These are phyloP conservation scores for Mirounga angustirostris DNA, from an alignment of 2,113 vertebrate genomes.

Conservation along the genomic window DNA sequence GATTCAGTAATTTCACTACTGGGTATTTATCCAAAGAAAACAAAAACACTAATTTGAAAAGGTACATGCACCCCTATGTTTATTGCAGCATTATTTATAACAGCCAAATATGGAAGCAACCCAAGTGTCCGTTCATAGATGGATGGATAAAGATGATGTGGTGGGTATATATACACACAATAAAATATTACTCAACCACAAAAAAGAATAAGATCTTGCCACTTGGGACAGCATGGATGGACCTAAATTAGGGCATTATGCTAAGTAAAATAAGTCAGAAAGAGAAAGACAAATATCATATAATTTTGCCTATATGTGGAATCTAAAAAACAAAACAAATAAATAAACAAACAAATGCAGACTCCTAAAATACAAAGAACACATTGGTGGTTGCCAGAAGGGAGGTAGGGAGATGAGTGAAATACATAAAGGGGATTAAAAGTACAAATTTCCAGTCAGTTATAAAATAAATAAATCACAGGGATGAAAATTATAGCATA, in stretches of 20 bases:
- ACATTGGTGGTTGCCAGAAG: not conserved
- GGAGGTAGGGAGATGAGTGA: not conserved
- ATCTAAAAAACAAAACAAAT: not conserved
- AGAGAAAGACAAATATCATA: not conserved
- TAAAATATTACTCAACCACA: not conserved
- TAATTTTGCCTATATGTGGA: not conserved
- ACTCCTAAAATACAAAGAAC: not conserved
- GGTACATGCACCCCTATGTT: not conserved
- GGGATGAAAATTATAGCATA: not conserved
- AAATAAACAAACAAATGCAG: not conserved
- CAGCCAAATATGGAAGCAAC: not conserved
- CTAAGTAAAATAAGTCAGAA: not conserved
- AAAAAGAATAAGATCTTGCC: not conserved
- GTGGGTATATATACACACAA: not conserved
- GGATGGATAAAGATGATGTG: not conserved
- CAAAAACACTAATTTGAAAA: not conserved
- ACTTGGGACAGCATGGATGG: not conserved
- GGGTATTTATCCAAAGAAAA: not conserved
- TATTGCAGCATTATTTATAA: not conserved
- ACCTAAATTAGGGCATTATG: not conserved
- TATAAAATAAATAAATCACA: not conserved
- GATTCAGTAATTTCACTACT: not conserved
- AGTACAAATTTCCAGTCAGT: not conserved
- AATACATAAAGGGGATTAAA: not conserved
- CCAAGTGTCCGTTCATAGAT: not conserved